A percentile compares a stretch with the other conserved stretches of the same genome.
Evolutionary conservation across 2,113 vertebrate species (phyloP).

Genomic region (Erythrocercus mccallii): DNA sequence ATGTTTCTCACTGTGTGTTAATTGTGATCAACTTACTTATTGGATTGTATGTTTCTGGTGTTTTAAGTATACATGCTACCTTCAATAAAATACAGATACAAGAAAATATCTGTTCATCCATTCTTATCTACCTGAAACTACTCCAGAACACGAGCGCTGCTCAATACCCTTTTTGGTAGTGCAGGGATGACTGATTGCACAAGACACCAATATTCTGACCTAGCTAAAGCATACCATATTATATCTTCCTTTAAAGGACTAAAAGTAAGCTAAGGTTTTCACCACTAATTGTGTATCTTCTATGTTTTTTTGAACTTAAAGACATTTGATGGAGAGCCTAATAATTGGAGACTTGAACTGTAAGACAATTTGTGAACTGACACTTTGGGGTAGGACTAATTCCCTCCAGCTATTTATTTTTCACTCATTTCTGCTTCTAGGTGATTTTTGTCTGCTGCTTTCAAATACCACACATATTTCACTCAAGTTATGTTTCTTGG

Average conservation of each 20-base stretch:
- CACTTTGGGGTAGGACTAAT: not conserved
- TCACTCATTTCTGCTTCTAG: not conserved
- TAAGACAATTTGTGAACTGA: not conserved
- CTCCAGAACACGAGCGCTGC: not conserved
- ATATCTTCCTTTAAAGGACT: not conserved
- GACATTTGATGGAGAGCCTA: not conserved
- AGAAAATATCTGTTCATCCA: not conserved
- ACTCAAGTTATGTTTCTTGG: not conserved
- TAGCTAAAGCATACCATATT: not conserved
- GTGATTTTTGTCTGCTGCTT: not conserved
- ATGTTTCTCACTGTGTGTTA: not conserved
- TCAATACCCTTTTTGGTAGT: not conserved
- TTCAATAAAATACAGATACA: not conserved
- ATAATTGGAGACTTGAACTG: not conserved
- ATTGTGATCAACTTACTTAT: not conserved
- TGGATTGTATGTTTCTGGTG: not conserved
- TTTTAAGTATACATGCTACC: not conserved
- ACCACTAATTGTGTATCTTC: not conserved
- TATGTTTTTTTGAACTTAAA: not conserved
- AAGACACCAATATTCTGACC: not conserved
- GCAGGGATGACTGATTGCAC: not conserved
- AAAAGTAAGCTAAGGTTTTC: not conserved
- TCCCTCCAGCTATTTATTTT: not conserved
- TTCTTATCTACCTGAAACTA: not conserved
- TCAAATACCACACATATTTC: not conserved